These are phyloP conservation scores for Harpagoxenus sublaevis DNA, from an alignment of 2,888 invertebrate genomes.

Conservation along the genomic window DNA sequence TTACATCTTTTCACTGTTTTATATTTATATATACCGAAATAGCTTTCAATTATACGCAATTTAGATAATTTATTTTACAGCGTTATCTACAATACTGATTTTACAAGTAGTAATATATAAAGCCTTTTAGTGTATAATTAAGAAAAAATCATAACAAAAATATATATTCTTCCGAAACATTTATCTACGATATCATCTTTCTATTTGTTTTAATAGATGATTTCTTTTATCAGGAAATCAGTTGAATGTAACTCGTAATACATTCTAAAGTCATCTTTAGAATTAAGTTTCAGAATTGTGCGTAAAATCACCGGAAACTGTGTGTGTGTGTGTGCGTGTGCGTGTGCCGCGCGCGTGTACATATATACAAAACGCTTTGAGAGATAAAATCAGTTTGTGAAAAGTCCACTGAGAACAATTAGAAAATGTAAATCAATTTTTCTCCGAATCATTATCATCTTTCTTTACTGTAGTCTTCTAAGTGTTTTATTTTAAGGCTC, in stretches of 20 bases:
- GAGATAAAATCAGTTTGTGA: background rate
- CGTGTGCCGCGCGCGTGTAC: background rate
- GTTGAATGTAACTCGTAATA: background rate
- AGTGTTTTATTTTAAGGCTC: background rate
- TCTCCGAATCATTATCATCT: background rate
- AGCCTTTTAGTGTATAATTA: constrained; percentile 16
- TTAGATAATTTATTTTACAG: constrained; percentile 30
- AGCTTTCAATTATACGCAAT: background rate
- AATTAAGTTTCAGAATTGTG: background rate
- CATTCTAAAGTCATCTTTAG: background rate
- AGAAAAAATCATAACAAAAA: constrained; percentile 30
- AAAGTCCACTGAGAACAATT: background rate
- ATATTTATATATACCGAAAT: background rate
- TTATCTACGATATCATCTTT: background rate
- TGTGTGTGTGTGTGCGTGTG: no score
- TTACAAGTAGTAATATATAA: constrained; percentile 30
- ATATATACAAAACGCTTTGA: background rate
- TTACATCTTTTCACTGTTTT: background rate
- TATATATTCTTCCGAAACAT: constrained; percentile 17
- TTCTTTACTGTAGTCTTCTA: background rate
- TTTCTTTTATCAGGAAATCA: background rate
- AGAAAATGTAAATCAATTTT: constrained; percentile 17
- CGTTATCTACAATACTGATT: constrained; percentile 29
- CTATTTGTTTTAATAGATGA: background rate
- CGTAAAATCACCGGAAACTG: background rate